Percentiles rank a stretch among this genome's conserved stretches.
Evolutionary conservation across 2,797 vertebrate genomes (phyloP).

Genomic region (Hipposideros larvatus): DNA sequence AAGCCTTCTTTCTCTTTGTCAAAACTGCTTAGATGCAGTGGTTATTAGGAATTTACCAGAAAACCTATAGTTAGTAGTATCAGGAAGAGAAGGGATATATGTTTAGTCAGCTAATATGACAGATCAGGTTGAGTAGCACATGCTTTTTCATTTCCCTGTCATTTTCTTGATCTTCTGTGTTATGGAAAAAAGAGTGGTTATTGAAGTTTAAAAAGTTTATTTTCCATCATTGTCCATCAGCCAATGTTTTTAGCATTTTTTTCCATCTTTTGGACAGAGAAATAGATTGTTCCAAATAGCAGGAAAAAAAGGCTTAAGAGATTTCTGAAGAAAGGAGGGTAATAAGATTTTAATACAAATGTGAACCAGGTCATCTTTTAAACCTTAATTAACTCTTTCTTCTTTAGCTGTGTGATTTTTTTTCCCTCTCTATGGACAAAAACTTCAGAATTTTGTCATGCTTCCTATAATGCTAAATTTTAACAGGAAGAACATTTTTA

Average conservation of each 20-base stretch:
- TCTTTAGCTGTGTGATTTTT: background rate
- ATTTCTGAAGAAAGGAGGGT: slow-evolving; percentile 35
- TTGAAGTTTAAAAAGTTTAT: slow-evolving; percentile 70
- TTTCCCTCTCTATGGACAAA: background rate
- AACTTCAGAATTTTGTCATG: slow-evolving; percentile 24
- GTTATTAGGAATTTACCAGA: slow-evolving; percentile 78
- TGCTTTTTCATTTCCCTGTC: background rate
- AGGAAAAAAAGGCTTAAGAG: slow-evolving; percentile 41
- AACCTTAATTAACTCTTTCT: slow-evolving; percentile 31
- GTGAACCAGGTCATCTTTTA: background rate
- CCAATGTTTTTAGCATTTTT: slow-evolving; percentile 54
- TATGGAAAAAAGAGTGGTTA: slow-evolving; percentile 59
- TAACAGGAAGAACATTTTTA: slow-evolving; percentile 39
- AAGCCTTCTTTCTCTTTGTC: slow-evolving; percentile 75
- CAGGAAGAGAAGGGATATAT: background rate
- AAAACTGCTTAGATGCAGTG: slow-evolving; percentile 68
- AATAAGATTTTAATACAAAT: slow-evolving; percentile 46
- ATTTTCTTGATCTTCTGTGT: slow-evolving; percentile 63
- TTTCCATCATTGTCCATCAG: slow-evolving; percentile 48
- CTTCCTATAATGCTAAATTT: slow-evolving; percentile 29
- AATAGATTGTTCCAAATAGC: slow-evolving; percentile 56
- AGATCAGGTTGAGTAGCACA: background rate
- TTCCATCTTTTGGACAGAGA: slow-evolving; percentile 35
- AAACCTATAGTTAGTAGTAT: slow-evolving; percentile 71
- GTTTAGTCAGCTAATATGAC: slow-evolving; percentile 53